These are phyloP conservation scores for Falco naumanni DNA, from an alignment of 2,797 vertebrate genomes.

Conservation along the genomic window DNA sequence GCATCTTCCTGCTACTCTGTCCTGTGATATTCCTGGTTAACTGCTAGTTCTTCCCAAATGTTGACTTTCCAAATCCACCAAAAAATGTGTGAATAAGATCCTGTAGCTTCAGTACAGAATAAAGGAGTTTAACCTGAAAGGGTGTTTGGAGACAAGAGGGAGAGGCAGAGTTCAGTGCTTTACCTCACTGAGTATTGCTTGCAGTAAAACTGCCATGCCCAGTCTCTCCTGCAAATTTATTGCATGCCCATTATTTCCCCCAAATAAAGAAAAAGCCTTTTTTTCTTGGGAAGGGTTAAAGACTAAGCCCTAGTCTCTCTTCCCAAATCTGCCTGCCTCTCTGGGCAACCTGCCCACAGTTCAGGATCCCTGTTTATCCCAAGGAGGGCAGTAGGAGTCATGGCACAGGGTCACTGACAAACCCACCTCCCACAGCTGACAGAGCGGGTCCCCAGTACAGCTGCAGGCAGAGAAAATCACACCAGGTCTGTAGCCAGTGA, in stretches of 20 bases:
- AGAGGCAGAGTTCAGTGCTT: not conserved
- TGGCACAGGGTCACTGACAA: rapidly evolving
- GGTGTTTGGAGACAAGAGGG: not conserved
- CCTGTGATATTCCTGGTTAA: not conserved
- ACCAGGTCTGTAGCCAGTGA: not conserved
- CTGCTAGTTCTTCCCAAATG: not conserved
- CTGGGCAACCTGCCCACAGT: not conserved
- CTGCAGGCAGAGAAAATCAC: not conserved
- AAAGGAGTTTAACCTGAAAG: not conserved
- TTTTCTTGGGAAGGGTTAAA: not conserved
- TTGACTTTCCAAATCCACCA: not conserved
- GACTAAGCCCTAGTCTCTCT: not conserved
- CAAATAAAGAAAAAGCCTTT: not conserved
- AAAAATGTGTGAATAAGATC: not conserved
- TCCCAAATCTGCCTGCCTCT: not conserved
- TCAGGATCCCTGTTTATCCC: not conserved
- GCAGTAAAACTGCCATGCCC: not conserved
- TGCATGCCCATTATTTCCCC: not conserved
- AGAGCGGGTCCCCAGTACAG: not conserved
- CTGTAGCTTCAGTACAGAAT: not conserved
- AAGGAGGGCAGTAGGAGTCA: not conserved
- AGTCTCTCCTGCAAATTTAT: not conserved
- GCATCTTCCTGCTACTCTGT: not conserved
- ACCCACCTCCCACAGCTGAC: not conserved
- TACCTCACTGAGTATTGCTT: not conserved